A percentile compares a stretch with the other conserved stretches of the same genome.
Evolutionary conservation across 2,888 invertebrate genomes (phyloP).

Genomic region (Diarsia mendica): DNA sequence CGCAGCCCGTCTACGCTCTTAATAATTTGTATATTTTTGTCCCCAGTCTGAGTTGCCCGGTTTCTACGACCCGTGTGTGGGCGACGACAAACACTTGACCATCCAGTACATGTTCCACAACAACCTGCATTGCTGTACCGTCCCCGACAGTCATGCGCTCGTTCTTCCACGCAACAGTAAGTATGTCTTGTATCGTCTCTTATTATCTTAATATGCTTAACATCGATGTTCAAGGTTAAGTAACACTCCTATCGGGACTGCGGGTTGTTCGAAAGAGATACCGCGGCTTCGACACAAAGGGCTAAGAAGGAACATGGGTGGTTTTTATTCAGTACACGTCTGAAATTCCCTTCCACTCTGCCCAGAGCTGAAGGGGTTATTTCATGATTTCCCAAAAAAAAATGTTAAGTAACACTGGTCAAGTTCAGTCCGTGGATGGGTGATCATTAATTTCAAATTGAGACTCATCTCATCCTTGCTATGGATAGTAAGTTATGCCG

Average conservation of each 20-base stretch:
- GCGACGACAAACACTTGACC: slow-evolving; percentile 96
- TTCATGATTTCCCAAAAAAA: too few relatives aligned
- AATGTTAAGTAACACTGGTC: background rate
- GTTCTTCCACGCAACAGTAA: slow-evolving; percentile 85
- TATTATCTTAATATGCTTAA: background rate
- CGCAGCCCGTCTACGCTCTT: too few relatives aligned
- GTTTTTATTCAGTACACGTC: too few relatives aligned
- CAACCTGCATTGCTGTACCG: slow-evolving; percentile 94
- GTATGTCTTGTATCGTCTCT: slow-evolving; percentile 45
- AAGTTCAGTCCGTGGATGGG: background rate
- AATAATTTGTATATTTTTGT: slow-evolving; percentile 71
- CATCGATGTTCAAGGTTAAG: background rate
- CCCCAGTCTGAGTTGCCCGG: slow-evolving; percentile 97
- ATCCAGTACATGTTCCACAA: slow-evolving; percentile 96
- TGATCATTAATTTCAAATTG: background rate
- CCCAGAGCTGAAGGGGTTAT: too few relatives aligned
- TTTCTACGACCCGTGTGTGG: slow-evolving; percentile 98
- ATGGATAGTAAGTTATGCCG: background rate
- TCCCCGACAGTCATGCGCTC: slow-evolving; percentile 95
- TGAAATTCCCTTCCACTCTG: too few relatives aligned
- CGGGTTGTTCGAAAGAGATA: too few relatives aligned
- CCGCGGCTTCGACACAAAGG: too few relatives aligned
- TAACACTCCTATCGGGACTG: too few relatives aligned
- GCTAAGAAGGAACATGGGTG: too few relatives aligned
- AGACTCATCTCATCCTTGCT: background rate